A percentile compares a stretch with the other conserved stretches of the same genome.
Evolutionary conservation across 1,140 invertebrate species (phyloP).

Genomic region (Caerostris darwini): DNA sequence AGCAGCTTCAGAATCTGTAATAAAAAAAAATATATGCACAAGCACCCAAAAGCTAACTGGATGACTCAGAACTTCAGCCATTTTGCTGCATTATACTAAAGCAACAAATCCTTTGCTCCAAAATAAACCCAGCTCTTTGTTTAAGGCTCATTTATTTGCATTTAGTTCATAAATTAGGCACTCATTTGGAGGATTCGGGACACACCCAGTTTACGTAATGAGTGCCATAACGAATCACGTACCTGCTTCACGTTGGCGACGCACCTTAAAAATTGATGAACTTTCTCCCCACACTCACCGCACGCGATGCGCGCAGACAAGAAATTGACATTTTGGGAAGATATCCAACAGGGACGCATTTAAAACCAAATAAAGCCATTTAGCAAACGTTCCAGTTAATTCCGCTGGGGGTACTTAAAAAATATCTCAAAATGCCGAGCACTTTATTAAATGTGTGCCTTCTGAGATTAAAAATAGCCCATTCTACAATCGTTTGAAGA

Average conservation of each 20-base stretch:
- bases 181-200: conserved; percentile 34
- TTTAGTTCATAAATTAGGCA: conserved; percentile 55
- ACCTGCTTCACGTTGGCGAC: neutral
- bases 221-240: conserved; percentile 54
- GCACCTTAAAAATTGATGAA: conserved; percentile 22
- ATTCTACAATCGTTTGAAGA: no score
- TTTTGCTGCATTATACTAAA: neutral
- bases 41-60: neutral
- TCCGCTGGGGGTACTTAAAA: no score
- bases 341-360: neutral
- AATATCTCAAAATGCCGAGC: no score
- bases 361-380: neutral
- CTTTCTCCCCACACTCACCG: neutral
- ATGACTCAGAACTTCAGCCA: conserved; percentile 17
- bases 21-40: neutral
- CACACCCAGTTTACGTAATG: conserved; percentile 64
- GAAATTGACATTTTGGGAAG: neutral
- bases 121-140: conserved; percentile 47
- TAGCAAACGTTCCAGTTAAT: no score
- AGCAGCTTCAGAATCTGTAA: neutral
- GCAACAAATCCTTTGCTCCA: conserved; percentile 45
- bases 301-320: conserved; percentile 16
- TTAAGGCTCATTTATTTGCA: conserved; percentile 51
- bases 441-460: no score
- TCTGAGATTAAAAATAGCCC: no score